phyloP scores from a whole-genome alignment of 2,113 vertebrate species.

The Callionymus lyra region DNA sequence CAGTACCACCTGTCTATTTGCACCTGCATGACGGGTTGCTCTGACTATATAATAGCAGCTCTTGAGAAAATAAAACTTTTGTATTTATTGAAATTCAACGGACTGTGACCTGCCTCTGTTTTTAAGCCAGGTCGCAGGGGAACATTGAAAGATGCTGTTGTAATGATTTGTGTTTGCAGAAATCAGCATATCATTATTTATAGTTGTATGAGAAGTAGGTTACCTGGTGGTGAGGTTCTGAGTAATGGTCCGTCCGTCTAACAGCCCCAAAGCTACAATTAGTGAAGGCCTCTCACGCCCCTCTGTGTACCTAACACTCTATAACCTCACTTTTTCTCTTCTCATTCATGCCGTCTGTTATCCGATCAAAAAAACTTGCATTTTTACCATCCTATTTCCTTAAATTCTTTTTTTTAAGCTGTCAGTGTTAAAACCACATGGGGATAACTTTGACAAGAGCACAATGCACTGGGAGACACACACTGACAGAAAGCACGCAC shows the following conservation, averaged over 20 bases:
- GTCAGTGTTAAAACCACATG: conserved; percentile 24
- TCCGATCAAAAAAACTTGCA: too few species aligned
- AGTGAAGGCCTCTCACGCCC: conserved; percentile 35
- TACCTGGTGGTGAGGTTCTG: conserved; percentile 41
- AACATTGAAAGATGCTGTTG: too few species aligned
- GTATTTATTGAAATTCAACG: too few species aligned
- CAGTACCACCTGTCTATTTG: too few species aligned
- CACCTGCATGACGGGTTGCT: too few species aligned
- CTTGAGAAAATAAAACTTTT: too few species aligned
- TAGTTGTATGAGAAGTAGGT: conserved; percentile 43
- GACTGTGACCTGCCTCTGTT: too few species aligned
- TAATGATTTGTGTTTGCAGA: too few species aligned
- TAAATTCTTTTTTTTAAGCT: conserved; percentile 6
- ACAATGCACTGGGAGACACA: conserved; percentile 5
- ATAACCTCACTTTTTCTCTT: conserved; percentile 3
- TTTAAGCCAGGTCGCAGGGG: too few species aligned
- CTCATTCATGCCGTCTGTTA: conserved; percentile 15
- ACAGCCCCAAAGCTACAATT: conserved; percentile 50
- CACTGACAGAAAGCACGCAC: not conserved
- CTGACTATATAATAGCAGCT: too few species aligned
- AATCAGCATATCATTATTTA: conserved; percentile 51
- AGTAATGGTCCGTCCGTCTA: conserved; percentile 46
- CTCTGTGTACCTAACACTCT: conserved; percentile 17
- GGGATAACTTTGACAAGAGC: conserved; percentile 18
- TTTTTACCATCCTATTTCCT: conserved; percentile 11